These are phyloP conservation scores for Pristionchus maxplancki DNA, from an alignment of 2,888 invertebrate species.

Conservation along the genomic window DNA sequence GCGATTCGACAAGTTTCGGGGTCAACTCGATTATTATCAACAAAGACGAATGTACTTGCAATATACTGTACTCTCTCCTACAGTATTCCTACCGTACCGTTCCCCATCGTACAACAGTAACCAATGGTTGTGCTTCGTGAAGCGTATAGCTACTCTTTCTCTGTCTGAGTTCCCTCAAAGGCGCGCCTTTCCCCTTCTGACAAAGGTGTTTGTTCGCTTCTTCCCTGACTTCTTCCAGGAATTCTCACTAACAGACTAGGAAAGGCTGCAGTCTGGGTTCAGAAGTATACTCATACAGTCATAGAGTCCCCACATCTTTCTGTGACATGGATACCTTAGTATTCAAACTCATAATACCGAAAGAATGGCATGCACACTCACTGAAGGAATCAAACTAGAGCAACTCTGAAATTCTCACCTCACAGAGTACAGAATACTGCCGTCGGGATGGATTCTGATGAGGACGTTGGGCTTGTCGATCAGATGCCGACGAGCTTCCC, in stretches of 20 bases:
- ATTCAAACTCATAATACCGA: too few species aligned
- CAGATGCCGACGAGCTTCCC: slow-evolving; percentile 86
- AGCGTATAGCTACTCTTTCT: background rate
- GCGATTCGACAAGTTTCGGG: too few species aligned
- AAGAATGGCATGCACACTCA: too few species aligned
- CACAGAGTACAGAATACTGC: slow-evolving; percentile 67
- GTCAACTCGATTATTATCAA: too few species aligned
- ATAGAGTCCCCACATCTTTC: too few species aligned
- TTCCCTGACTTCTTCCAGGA: background rate
- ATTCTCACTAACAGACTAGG: slow-evolving; percentile 64
- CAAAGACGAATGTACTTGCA: background rate
- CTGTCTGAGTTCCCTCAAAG: background rate
- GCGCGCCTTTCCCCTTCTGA: background rate
- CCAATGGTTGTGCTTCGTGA: background rate
- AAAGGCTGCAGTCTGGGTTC: slow-evolving; percentile 79
- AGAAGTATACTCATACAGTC: too few species aligned
- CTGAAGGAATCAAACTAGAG: too few species aligned
- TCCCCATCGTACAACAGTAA: background rate
- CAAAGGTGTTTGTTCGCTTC: slow-evolving; percentile 24
- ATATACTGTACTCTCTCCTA: background rate
- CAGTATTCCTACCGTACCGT: background rate
- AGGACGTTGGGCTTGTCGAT: slow-evolving; percentile 85
- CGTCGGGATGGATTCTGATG: slow-evolving; percentile 88
- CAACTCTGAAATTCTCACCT: too few species aligned
- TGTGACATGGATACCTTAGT: too few species aligned